Percentiles rank a stretch among this genome's conserved stretches.
phyloP scores from a whole-genome alignment of 2,113 vertebrate species.

The Gulo gulo region DNA sequence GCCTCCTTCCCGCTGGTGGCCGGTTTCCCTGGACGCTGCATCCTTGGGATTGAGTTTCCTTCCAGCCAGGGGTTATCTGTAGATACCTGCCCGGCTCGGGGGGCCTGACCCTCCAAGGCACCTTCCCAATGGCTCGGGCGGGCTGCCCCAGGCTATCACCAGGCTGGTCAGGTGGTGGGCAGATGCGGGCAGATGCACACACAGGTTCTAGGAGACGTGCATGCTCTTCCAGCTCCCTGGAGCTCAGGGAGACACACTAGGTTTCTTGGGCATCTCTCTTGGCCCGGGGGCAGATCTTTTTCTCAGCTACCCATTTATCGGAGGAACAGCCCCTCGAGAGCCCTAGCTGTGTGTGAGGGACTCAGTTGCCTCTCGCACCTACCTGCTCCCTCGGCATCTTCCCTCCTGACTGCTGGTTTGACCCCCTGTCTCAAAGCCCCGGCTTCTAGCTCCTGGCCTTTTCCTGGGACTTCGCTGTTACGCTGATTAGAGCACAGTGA shows the following conservation, averaged over 20 bases:
- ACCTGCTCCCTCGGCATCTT: neutral
- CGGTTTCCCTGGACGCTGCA: neutral
- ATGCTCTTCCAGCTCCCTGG: neutral
- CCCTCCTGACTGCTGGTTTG: neutral
- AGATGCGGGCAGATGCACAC: neutral
- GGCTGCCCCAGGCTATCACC: neutral
- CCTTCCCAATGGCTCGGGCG: neutral
- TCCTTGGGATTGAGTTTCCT: neutral
- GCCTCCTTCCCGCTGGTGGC: neutral
- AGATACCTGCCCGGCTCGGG: neutral
- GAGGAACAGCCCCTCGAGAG: neutral
- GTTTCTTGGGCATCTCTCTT: neutral
- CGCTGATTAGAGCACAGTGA: neutral
- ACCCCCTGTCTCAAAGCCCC: neutral
- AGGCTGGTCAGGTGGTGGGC: neutral
- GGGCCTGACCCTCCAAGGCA: neutral
- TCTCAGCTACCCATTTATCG: neutral
- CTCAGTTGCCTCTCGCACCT: accelerated
- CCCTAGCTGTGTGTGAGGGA: neutral
- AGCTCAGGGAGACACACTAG: neutral
- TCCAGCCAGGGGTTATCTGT: neutral
- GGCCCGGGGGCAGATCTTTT: neutral
- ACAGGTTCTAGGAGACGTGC: neutral
- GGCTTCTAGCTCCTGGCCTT: neutral
- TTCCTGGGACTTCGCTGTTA: neutral